These are phyloP conservation scores for Drosophila tripunctata DNA, from an alignment of 2,888 invertebrate genomes.

Conservation along the genomic window DNA sequence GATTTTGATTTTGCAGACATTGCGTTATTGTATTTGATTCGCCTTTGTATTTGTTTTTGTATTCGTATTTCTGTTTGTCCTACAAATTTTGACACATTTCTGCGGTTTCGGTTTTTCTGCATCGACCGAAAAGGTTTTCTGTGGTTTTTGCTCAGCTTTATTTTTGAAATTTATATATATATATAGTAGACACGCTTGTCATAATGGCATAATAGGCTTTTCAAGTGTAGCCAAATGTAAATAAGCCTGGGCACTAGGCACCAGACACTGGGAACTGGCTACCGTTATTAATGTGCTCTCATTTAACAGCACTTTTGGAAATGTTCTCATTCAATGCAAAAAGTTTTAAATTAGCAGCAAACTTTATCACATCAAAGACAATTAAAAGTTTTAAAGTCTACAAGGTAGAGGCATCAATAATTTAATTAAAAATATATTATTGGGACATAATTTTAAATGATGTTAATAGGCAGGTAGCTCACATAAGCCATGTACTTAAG, in stretches of 20 bases:
- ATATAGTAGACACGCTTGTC: too few species aligned
- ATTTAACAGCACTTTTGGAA: background rate
- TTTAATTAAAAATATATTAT: slow-evolving; percentile 7
- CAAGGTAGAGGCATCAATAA: background rate
- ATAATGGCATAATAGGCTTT: slow-evolving; percentile 20
- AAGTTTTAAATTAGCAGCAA: slow-evolving; percentile 38
- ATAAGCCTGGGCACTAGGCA: too few species aligned
- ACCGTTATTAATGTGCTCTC: background rate
- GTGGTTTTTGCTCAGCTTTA: slow-evolving; percentile 14
- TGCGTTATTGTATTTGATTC: slow-evolving; percentile 44
- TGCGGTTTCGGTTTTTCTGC: slow-evolving; percentile 2
- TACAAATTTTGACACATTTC: slow-evolving; percentile 8
- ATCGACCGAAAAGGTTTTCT: slow-evolving; percentile 10
- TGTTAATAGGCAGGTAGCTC: too few species aligned
- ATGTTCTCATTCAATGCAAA: background rate
- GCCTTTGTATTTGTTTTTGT: too few species aligned
- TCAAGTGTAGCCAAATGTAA: slow-evolving; percentile 21
- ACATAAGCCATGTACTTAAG: too few species aligned
- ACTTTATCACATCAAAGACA: slow-evolving; percentile 45
- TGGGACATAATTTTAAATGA: background rate
- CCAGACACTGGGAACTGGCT: too few species aligned
- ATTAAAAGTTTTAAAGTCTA: slow-evolving; percentile 23
- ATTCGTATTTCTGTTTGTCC: too few species aligned
- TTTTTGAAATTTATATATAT: background rate
- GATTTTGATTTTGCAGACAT: background rate